A percentile compares a stretch with the other conserved stretches of the same genome.
These are phyloP conservation scores for Conopomorpha cramerella DNA, from an alignment of 1,140 invertebrate genomes.

Conservation along the genomic window DNA sequence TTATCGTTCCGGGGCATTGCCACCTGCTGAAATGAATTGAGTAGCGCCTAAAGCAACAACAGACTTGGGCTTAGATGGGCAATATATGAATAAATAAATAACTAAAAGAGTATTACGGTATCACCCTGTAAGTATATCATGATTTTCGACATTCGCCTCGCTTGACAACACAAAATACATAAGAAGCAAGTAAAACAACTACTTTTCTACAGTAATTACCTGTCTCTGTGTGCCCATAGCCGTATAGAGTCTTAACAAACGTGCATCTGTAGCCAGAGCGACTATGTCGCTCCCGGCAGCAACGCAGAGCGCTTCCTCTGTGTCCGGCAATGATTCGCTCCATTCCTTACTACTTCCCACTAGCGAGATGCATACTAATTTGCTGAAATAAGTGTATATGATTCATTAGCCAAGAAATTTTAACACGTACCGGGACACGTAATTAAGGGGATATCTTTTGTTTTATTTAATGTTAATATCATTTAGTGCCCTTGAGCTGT, in stretches of 20 bases:
- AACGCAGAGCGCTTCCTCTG: slow-evolving; percentile 77
- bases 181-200: too few species aligned
- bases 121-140: not conserved
- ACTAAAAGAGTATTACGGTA: not conserved
- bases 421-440: too few species aligned
- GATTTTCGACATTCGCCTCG: too few species aligned
- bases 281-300: slow-evolving; percentile 75
- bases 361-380: slow-evolving; percentile 76
- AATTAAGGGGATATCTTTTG: too few species aligned
- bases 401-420: too few species aligned
- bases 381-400: slow-evolving; percentile 49
- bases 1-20: too few species aligned
- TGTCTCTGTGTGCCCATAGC: slow-evolving; percentile 85
- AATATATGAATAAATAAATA: not conserved
- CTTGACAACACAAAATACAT: too few species aligned
- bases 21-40: too few species aligned
- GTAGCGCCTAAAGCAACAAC: too few species aligned
- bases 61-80: too few species aligned
- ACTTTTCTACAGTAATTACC: slow-evolving; percentile 33
- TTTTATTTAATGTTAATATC: too few species aligned
- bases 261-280: slow-evolving; percentile 74
- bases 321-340: slow-evolving; percentile 74
- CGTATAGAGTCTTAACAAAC: slow-evolving; percentile 82
- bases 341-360: slow-evolving; percentile 88
- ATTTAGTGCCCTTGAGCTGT: too few species aligned